Evolutionary conservation across 2,888 invertebrate genomes (phyloP).

Genomic region (Synanthedon tipuliformis): DNA sequence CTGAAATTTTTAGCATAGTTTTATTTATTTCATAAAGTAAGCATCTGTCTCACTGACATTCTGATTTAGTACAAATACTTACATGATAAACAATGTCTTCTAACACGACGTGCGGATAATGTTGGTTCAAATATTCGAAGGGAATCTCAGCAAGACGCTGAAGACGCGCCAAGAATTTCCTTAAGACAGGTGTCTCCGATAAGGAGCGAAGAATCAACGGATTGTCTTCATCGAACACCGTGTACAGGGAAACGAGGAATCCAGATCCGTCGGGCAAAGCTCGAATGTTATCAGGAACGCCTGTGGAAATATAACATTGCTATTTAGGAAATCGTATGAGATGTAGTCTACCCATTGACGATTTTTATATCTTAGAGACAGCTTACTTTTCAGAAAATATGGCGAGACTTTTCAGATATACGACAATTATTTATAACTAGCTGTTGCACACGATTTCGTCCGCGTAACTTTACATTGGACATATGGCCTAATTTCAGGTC

Average conservation of each 20-base stretch:
- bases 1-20: background rate
- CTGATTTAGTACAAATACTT: slow-evolving; percentile 22
- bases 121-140: slow-evolving; percentile 71
- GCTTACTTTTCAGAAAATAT: background rate
- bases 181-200: slow-evolving; percentile 71
- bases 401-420: too few relatives aligned
- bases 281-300: slow-evolving; percentile 75
- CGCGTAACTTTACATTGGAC: too few relatives aligned
- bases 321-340: background rate
- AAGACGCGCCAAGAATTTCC: slow-evolving; percentile 75
- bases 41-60: too few relatives aligned
- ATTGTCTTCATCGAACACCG: slow-evolving; percentile 64
- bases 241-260: slow-evolving; percentile 73
- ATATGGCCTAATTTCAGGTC: too few relatives aligned
- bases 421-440: too few relatives aligned
- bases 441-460: too few relatives aligned
- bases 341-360: background rate
- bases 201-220: slow-evolving; percentile 69
- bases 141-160: slow-evolving; percentile 72
- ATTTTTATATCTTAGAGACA: background rate
- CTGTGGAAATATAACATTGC: slow-evolving; percentile 17
- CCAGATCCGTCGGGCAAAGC: slow-evolving; percentile 73
- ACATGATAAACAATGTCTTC: slow-evolving; percentile 73
- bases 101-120: slow-evolving; percentile 75
- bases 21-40: background rate